These are phyloP conservation scores for Drosophila hydei DNA, from an alignment of 1,140 invertebrate genomes.

Conservation along the genomic window DNA sequence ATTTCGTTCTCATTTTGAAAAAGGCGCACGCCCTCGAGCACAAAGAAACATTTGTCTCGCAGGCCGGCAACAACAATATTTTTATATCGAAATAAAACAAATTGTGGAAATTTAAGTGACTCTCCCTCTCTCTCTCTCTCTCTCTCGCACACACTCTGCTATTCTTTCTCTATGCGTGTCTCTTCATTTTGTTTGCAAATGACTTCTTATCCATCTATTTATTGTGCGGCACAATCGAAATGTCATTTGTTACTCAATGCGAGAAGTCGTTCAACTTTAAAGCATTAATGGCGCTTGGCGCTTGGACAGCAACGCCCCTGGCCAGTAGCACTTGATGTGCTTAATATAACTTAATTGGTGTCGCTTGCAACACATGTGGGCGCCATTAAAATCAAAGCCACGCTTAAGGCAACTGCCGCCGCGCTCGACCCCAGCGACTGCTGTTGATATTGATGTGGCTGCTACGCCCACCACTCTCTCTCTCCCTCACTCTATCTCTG, in stretches of 20 bases:
- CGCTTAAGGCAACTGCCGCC: constrained; percentile 13
- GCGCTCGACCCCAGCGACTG: not conserved
- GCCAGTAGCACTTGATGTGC: constrained; percentile 38
- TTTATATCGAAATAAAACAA: constrained; percentile 67
- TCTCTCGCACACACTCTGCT: not conserved
- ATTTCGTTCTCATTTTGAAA: constrained; percentile 53
- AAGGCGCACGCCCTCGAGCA: constrained; percentile 55
- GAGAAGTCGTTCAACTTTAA: constrained; percentile 21
- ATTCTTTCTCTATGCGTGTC: not conserved
- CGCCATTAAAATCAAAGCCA: constrained; percentile 54
- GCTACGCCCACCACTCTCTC: not conserved
- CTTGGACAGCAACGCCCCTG: constrained; percentile 9
- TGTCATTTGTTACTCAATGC: constrained; percentile 47
- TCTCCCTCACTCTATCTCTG: not conserved
- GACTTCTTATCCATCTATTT: constrained; percentile 67
- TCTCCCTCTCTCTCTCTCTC: not conserved
- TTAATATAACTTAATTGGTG: constrained; percentile 60
- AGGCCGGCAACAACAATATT: constrained; percentile 21
- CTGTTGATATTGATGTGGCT: constrained; percentile 20
- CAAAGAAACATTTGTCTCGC: constrained; percentile 66
- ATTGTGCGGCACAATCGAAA: constrained; percentile 68
- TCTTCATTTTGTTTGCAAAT: constrained; percentile 52
- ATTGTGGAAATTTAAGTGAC: constrained; percentile 69
- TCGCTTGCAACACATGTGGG: constrained; percentile 52
- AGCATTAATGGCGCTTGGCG: constrained; percentile 13